Conservation (phyloP, 2,797 vertebrate species). For the Ispidina picta region DNA sequence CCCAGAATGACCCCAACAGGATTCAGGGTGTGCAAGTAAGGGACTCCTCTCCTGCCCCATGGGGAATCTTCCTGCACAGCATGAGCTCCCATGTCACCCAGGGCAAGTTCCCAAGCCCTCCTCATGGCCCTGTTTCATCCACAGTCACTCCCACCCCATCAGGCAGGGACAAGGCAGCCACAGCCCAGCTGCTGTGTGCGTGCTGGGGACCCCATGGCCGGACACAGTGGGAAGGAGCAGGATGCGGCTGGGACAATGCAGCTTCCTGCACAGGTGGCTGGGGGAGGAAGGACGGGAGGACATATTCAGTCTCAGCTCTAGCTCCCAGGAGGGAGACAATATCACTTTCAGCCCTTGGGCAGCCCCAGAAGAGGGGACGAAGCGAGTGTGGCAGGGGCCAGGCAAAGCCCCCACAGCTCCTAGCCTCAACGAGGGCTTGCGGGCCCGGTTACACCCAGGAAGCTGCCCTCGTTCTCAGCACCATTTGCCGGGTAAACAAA, state of each 20-base stretch:
- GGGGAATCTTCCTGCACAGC: neutral
- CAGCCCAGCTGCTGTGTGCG: neutral
- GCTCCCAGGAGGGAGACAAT: neutral
- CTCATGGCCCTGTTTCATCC: neutral
- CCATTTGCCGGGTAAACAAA: slow-evolving; percentile 53
- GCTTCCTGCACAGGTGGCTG: slow-evolving; percentile 61
- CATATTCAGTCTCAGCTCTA: neutral
- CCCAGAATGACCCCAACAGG: neutral
- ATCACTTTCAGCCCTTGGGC: neutral
- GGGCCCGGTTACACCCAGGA: slow-evolving; percentile 52
- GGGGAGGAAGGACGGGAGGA: neutral
- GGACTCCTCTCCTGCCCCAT: neutral
- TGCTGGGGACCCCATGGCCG: neutral
- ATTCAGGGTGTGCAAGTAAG: accelerated
- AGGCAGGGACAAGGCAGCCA: neutral
- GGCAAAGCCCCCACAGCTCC: neutral
- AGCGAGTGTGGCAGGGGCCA: neutral
- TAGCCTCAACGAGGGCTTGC: neutral
- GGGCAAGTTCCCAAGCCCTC: neutral
- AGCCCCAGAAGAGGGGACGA: neutral
- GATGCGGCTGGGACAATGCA: slow-evolving; percentile 37
- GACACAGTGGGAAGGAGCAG: slow-evolving; percentile 5
- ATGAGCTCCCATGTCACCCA: accelerated
- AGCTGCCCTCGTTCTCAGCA: slow-evolving; percentile 62
- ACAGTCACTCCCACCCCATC: neutral